Conservation (phyloP, 2,113 vertebrate genomes). For the Penelope pileata region DNA sequence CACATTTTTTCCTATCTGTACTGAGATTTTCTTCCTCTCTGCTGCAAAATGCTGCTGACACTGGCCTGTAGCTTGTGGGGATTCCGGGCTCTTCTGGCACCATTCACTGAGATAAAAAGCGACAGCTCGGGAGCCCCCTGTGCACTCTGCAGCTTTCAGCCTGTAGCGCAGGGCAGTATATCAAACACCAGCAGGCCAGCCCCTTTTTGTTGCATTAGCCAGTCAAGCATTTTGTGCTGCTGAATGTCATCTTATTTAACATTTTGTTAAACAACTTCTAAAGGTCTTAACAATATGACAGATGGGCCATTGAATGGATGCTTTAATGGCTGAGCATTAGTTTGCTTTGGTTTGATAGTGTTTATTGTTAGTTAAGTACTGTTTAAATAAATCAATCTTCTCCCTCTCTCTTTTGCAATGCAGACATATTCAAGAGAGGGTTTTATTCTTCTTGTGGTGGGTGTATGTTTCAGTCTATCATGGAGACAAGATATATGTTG, state of each 20-base stretch:
- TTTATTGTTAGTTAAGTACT: constrained; percentile 78
- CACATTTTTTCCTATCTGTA: background rate
- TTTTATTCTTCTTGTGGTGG: constrained; percentile 24
- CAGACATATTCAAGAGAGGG: background rate
- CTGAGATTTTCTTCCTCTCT: background rate
- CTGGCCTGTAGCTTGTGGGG: constrained; percentile 10
- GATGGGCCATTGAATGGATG: constrained; percentile 74
- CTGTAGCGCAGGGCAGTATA: constrained; percentile 66
- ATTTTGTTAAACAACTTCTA: constrained; percentile 83
- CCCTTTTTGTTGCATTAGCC: constrained; percentile 74
- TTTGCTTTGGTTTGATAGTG: constrained; percentile 74
- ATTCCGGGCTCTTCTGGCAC: constrained; percentile 52
- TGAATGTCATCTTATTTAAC: constrained; percentile 82
- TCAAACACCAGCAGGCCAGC: constrained; percentile 67
- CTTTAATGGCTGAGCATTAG: constrained; percentile 73
- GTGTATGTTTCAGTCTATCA: constrained; percentile 30
- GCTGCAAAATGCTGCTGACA: background rate
- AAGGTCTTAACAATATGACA: constrained; percentile 81
- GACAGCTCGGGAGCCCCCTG: constrained; percentile 54
- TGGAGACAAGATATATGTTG: background rate
- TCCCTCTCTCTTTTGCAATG: constrained; percentile 5
- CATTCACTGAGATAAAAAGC: constrained; percentile 69
- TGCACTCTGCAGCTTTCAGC: constrained; percentile 55
- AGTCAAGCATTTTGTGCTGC: constrained; percentile 78
- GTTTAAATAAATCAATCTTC: constrained; percentile 66